Percentiles rank a stretch among this genome's conserved stretches.
These are phyloP conservation scores for Sminthurinus signatus DNA, from an alignment of 1,140 invertebrate genomes.

Conservation along the genomic window DNA sequence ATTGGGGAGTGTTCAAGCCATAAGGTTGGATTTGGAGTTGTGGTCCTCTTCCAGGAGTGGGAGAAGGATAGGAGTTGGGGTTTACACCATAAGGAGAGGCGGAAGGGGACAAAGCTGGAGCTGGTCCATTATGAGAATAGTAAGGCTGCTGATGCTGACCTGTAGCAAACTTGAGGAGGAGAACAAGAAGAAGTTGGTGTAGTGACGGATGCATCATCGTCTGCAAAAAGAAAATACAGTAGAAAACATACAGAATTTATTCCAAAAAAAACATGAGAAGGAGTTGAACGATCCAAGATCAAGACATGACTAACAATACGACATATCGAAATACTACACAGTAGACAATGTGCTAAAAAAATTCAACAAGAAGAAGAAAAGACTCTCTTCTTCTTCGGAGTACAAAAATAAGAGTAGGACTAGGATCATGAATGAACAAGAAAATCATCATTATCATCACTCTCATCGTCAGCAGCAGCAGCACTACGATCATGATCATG, in stretches of 20 bases:
- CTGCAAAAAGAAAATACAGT: constrained; percentile 4
- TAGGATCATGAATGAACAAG: background rate
- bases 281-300: too few relatives aligned
- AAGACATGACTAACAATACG: too few relatives aligned
- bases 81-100: background rate
- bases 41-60: background rate
- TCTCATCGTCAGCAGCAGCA: too few relatives aligned
- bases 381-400: too few relatives aligned
- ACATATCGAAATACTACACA: background rate
- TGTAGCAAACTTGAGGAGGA: background rate
- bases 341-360: background rate
- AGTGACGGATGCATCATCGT: constrained; percentile 15
- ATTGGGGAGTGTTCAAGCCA: background rate
- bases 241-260: background rate
- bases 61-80: background rate
- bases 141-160: constrained; percentile 15
- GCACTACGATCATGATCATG: too few relatives aligned
- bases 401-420: background rate
- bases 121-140: constrained; percentile 11
- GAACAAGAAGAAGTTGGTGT: background rate
- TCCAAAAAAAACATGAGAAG: too few relatives aligned
- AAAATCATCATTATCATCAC: too few relatives aligned
- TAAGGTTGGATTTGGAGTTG: background rate
- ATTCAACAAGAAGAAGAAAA: background rate
- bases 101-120: background rate